Base-by-base conservation (phyloP, 2,888 invertebrate species). In the Germaria angustata region DNA sequence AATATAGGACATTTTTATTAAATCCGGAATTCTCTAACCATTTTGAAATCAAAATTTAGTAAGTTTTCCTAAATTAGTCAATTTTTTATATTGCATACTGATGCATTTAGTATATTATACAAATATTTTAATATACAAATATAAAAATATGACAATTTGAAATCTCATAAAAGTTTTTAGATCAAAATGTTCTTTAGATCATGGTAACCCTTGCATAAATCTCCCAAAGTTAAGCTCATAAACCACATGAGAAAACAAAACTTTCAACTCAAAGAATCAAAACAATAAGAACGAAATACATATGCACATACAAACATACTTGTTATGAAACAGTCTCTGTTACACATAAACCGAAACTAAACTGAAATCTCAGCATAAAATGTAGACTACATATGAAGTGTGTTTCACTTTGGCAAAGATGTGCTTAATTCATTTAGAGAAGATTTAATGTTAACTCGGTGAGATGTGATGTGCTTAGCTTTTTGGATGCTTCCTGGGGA, bases 141-240 rank as follows among this genome's bases (percentile, higher is more conserved):
- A n/a, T n/a, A n/a, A n/a, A n/a, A n/a, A n/a, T n/a, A n/a, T n/a
- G n/a, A n/a, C n/a, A n/a, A n/a, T n/a, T n/a, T n/a, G n/a, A n/a
- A n/a, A n/a, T n/a, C n/a, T n/a, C n/a, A n/a, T n/a, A n/a, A n/a
- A n/a, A n/a, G n/a, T n/a, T n/a, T n/a, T n/a, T n/a, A n/a, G n/a
- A n/a, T n/a, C n/a, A n/a, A n/a, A 22, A 15, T 7, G 34, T 36
- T 2, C n/a, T 39, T 17, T 7, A 71, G 1, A 2, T n/a, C 13
- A 20, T 76, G 85, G 84, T 59, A 84, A 84, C 84, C 9, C 81
- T 80, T n/a, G 5, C 65, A 59, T 53, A 66, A 81, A 63, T 55
- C 44, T 61, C 49, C 72, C 57, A 63, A 59, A 76, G 71, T 66
- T 51, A 39, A 81, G 65, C 80, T 75, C 81, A 77, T 81, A 81